These are phyloP conservation scores for Calycopis cecrops DNA, from an alignment of 1,140 invertebrate species.

Conservation along the genomic window DNA sequence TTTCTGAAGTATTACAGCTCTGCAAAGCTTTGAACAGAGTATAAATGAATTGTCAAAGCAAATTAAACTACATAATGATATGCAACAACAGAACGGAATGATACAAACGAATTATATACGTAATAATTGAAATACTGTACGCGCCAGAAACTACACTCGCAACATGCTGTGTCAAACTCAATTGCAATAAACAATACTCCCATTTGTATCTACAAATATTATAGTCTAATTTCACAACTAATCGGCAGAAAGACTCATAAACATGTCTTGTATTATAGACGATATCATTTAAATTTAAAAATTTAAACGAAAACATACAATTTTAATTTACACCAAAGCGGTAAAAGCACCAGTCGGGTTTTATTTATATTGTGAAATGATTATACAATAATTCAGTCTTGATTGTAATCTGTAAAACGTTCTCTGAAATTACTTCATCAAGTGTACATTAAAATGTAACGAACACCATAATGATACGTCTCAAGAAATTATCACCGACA, in stretches of 20 bases:
- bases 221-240: no score
- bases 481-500: not conserved
- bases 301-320: not conserved
- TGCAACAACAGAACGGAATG: slow-evolving; percentile 32
- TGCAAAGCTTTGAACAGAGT: slow-evolving; percentile 33
- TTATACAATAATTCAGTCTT: slow-evolving; percentile 8
- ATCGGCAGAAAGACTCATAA: no score
- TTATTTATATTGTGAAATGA: slow-evolving; percentile 1
- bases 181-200: no score
- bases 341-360: slow-evolving; percentile 8
- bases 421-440: slow-evolving; percentile 8
- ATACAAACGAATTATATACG: not conserved
- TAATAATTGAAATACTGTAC: no score
- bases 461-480: slow-evolving; percentile 2
- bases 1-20: no score
- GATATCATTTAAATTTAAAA: no score
- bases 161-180: no score
- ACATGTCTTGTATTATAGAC: no score
- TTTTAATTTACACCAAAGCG: slow-evolving; percentile 3
- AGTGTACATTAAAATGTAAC: slow-evolving; percentile 1
- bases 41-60: slow-evolving; percentile 34
- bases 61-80: slow-evolving; percentile 56
- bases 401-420: slow-evolving; percentile 2
- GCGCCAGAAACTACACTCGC: no score
- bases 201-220: no score